phyloP scores from a whole-genome alignment of 2,113 vertebrate genomes.

The Muntiacus reevesi region DNA sequence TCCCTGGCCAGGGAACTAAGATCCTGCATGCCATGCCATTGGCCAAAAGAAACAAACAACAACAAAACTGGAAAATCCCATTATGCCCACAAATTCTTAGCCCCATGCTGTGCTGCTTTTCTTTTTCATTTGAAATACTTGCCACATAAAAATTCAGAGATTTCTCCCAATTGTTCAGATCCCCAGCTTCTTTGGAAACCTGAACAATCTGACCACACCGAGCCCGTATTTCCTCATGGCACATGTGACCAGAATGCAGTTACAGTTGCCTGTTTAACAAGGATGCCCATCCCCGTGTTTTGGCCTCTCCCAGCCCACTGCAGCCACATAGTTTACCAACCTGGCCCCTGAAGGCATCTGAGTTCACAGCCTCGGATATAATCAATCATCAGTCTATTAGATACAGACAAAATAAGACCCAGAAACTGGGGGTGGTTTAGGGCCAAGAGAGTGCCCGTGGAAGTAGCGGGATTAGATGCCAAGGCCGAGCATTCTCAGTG shows the following conservation, averaged over 20 bases:
- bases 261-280: too few relatives aligned
- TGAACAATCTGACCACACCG: background rate
- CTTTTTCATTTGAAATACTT: background rate
- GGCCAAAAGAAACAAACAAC: background rate
- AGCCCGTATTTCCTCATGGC: fast-evolving
- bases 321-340: too few relatives aligned
- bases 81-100: background rate
- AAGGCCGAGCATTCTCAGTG: fast-evolving
- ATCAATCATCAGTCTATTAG: background rate
- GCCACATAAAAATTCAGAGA: background rate
- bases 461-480: too few relatives aligned
- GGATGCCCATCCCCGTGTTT: fast-evolving
- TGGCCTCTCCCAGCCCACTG: background rate
- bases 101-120: background rate
- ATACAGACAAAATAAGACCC: background rate
- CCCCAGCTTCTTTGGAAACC: background rate
- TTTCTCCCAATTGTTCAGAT: background rate
- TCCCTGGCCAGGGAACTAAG: background rate
- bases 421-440: background rate
- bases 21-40: background rate
- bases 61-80: background rate
- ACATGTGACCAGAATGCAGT: background rate
- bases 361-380: background rate
- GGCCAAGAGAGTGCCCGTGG: fast-evolving
- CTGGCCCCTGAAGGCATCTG: background rate